Base-by-base conservation (phyloP, 2,113 vertebrate species). In the Danionella cerebrum region DNA sequence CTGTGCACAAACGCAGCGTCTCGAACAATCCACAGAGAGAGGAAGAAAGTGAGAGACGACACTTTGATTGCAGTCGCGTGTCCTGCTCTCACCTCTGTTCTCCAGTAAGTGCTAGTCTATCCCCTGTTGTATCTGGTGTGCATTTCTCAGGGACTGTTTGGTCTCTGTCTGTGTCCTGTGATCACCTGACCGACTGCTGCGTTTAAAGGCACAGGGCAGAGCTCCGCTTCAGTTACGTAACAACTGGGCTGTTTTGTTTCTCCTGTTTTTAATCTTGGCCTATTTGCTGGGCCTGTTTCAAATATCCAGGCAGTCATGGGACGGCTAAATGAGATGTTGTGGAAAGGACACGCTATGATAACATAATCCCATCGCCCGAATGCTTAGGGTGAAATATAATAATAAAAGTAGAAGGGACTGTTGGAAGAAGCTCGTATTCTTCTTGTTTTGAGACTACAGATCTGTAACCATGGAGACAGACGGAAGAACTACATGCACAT, bases 1-100 rank as follows among this genome's bases (percentile, higher is more conserved):
- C 47, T 29, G 53, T 91, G 91, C 83, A 86, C 86, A 88, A 91
- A 86, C 90, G 84, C 85, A 88, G 89, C 87, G 86, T 89, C 88
- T 85, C 79, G 73, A 90, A 89, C 84, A 70, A 31, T 66, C 77
- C 69, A 71, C 75, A 41, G 39, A 42, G 45, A 19, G 41, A 50
- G 42, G 39, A 44, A 25, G 10, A 50, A 48, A 53, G 36, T 54
- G 39, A 41, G 33, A 57, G 27, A 66, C 14, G 1, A 33, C 35
- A 38, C 33, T 70, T 75, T 73, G 51, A 73, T 73, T 79, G 78
- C 78, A 77, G 76, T 83, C 81, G 24, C 64, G 58, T 75, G 76
- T 59, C 38, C 60, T 73, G 35, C 67, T 60, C n/a, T 63, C n/a
- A 41, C 39, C 76, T 66, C 45, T 76, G 73, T 79, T 72, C 75